Conservation (phyloP, 2,113 vertebrate genomes). For the Amazona guildingii region DNA sequence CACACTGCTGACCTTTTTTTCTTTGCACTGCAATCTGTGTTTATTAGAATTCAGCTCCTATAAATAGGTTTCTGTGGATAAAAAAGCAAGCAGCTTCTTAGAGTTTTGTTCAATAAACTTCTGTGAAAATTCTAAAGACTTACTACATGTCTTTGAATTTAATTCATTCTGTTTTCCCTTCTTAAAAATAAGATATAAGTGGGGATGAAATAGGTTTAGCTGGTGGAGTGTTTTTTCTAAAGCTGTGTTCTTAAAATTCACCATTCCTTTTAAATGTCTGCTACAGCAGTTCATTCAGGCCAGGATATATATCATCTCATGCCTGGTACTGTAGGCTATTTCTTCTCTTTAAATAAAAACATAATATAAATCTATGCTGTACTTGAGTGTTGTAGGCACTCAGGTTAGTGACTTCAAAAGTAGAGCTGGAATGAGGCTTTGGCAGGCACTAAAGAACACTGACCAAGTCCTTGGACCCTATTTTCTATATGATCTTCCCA, state of each 20-base stretch:
- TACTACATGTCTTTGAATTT: constrained; percentile 53
- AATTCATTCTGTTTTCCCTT: constrained; percentile 42
- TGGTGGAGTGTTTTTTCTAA: constrained; percentile 35
- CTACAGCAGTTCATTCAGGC: constrained; percentile 24
- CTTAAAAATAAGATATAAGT: constrained; percentile 59
- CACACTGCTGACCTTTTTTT: constrained; percentile 74
- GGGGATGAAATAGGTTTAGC: constrained; percentile 47
- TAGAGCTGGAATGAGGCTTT: constrained; percentile 23
- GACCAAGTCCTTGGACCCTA: neutral
- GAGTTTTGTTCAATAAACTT: constrained; percentile 54
- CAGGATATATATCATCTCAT: constrained; percentile 33
- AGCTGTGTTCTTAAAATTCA: constrained; percentile 36
- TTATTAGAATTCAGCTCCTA: constrained; percentile 81
- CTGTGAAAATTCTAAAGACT: constrained; percentile 63
- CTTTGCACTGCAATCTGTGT: constrained; percentile 74
- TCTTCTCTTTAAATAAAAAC: constrained; percentile 63
- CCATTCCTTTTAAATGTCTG: constrained; percentile 46
- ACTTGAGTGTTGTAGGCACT: constrained; percentile 20
- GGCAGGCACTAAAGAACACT: constrained; percentile 15
- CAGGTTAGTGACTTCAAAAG: constrained; percentile 49
- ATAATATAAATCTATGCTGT: constrained; percentile 54
- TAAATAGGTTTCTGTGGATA: constrained; percentile 74
- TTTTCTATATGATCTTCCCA: constrained; percentile 31
- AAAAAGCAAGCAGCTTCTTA: constrained; percentile 50
- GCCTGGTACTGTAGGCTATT: constrained; percentile 30